These are phyloP conservation scores for Ostrea denselamellosa DNA, from an alignment of 1,140 invertebrate species.

Conservation along the genomic window DNA sequence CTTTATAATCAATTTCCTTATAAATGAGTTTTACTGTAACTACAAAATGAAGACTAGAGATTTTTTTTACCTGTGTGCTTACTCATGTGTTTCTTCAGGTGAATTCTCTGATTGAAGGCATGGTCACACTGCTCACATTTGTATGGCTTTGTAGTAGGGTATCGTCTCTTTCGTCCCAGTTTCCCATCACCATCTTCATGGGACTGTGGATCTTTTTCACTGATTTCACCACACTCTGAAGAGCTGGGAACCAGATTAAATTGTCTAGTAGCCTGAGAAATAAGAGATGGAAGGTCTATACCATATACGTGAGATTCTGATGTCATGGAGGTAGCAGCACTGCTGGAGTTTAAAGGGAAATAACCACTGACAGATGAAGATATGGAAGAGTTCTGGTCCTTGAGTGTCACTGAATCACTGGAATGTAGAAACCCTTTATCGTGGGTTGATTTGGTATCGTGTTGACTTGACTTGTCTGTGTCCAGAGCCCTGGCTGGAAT, in stretches of 20 bases:
- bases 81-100: constrained; percentile 78
- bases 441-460: background rate
- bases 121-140: constrained; percentile 76
- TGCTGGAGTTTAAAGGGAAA: background rate
- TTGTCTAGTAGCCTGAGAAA: background rate
- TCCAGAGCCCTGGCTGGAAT: constrained; percentile 30
- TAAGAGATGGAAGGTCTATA: constrained; percentile 11
- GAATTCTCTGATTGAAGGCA: constrained; percentile 78
- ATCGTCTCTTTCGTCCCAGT: constrained; percentile 62
- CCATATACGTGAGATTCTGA: background rate
- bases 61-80: constrained; percentile 76
- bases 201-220: background rate
- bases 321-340: background rate
- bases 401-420: background rate
- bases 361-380: constrained; percentile 16
- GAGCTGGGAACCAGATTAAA: constrained; percentile 40
- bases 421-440: background rate
- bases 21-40: too few species aligned
- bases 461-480: background rate
- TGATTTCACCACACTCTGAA: background rate
- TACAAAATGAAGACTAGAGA: too few species aligned
- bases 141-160: constrained; percentile 74
- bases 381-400: constrained; percentile 8
- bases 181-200: background rate
- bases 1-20: too few species aligned